A percentile compares a stretch with the other conserved stretches of the same genome.
Conservation (phyloP, 2,888 invertebrate species). For the Lepeophtheirus nordmannii region DNA sequence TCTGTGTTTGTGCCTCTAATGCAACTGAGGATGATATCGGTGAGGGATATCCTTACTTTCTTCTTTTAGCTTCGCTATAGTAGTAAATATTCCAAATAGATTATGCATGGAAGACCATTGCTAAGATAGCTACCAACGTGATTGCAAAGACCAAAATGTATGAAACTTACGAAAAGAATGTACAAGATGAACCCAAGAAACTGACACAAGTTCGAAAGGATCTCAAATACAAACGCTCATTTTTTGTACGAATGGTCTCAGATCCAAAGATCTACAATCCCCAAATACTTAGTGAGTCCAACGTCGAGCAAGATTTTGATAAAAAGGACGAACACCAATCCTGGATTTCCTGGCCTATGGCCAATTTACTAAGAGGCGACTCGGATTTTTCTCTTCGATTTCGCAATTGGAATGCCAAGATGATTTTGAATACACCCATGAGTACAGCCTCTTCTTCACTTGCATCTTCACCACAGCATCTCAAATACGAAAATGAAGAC, state of each 20-base stretch:
- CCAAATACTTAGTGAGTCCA: conserved; percentile 52
- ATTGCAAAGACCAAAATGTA: conserved; percentile 18
- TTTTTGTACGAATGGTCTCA: conserved; percentile 86
- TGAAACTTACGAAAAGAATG: conserved; percentile 8
- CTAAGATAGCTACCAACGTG: conserved; percentile 55
- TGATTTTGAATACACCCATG: conserved; percentile 44
- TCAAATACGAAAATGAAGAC: neutral
- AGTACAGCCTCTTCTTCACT: conserved; percentile 5
- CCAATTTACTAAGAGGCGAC: conserved; percentile 38
- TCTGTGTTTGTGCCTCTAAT: conserved; percentile 81
- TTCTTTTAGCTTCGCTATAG: too few species aligned
- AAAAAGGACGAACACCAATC: conserved; percentile 42
- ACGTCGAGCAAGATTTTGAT: neutral
- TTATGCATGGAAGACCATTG: conserved; percentile 66
- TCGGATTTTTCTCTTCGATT: conserved; percentile 43
- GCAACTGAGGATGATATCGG: conserved; percentile 68
- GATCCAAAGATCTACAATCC: conserved; percentile 93
- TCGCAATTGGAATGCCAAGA: conserved; percentile 70
- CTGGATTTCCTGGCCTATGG: conserved; percentile 85
- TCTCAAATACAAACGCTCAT: conserved; percentile 76
- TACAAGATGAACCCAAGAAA: conserved; percentile 34
- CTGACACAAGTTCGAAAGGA: conserved; percentile 59
- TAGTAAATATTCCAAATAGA: conserved; percentile 40
- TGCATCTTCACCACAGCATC: conserved; percentile 7
- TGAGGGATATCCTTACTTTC: conserved; percentile 35